These are phyloP conservation scores for Amphiura filiformis DNA, from an alignment of 35 echinoderm and acorn worm species.

Conservation along the genomic window DNA sequence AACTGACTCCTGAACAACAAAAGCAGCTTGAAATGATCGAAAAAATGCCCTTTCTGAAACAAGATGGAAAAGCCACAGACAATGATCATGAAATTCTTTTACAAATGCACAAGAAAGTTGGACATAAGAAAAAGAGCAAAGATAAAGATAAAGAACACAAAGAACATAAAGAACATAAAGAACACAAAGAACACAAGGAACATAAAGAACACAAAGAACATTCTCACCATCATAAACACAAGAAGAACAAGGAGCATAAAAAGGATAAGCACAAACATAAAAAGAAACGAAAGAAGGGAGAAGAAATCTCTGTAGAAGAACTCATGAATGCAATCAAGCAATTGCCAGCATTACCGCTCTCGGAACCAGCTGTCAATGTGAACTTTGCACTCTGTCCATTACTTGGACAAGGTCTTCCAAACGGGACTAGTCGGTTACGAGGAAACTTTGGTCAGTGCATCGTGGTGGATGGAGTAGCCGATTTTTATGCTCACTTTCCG, in stretches of 20 bases:
- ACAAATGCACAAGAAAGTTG: conserved; percentile 59
- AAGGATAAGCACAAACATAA: conserved; percentile 92
- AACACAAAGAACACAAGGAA: too few species aligned
- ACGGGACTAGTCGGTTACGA: conserved; percentile 67
- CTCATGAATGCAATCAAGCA: conserved; percentile 86
- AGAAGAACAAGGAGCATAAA: conserved; percentile 44
- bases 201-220: too few species aligned
- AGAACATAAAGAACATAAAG: conserved; percentile 29
- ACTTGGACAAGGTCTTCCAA: conserved; percentile 62
- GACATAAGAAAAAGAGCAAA: conserved; percentile 32
- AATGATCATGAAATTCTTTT: conserved; percentile 86
- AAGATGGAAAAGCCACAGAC: conserved; percentile 82
- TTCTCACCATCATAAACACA: too few species aligned
- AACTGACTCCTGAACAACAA: conserved; percentile 88
- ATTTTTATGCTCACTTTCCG: conserved; percentile 77
- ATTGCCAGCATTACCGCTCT: conserved; percentile 72
- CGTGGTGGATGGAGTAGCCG: conserved; percentile 81
- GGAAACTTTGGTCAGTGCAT: conserved; percentile 75
- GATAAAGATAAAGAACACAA: conserved; percentile 35
- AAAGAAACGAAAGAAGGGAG: conserved; percentile 63
- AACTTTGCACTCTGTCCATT: conserved; percentile 78
- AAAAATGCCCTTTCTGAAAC: conserved; percentile 92
- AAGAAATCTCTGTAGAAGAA: conserved; percentile 43
- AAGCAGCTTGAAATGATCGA: conserved; percentile 95
- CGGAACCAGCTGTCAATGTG: conserved; percentile 78